A percentile compares a stretch with the other conserved stretches of the same genome.
These are phyloP conservation scores for Limnodromus scolopaceus DNA, from an alignment of 2,797 vertebrate species.

Conservation along the genomic window DNA sequence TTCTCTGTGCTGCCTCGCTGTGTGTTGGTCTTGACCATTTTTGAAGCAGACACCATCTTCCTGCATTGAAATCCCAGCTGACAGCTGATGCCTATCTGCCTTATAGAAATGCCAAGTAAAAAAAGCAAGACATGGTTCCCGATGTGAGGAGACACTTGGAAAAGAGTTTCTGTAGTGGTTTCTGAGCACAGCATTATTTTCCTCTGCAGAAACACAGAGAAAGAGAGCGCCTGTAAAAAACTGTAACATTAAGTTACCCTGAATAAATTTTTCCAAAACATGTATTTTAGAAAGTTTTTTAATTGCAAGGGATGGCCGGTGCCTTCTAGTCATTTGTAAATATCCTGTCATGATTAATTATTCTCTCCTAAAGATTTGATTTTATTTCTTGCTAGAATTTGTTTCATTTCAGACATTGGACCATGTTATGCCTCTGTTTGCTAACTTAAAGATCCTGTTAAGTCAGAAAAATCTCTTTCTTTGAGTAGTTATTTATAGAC, in stretches of 20 bases:
- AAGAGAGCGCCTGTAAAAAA: not conserved
- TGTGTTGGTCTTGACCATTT: not conserved
- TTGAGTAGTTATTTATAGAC: not conserved
- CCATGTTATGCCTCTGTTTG: not conserved
- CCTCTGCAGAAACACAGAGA: not conserved
- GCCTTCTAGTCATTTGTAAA: not conserved
- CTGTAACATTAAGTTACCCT: not conserved
- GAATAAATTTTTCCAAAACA: not conserved
- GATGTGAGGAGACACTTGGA: not conserved
- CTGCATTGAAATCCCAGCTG: not conserved
- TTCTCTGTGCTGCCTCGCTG: not conserved
- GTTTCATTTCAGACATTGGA: not conserved
- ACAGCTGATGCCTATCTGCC: not conserved
- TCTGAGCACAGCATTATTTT: not conserved
- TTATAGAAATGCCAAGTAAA: not conserved
- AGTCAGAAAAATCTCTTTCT: not conserved
- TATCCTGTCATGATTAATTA: not conserved
- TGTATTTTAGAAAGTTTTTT: not conserved
- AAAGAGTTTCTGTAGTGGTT: not conserved
- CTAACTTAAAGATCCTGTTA: not conserved
- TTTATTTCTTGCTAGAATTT: not conserved
- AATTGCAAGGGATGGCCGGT: fast-evolving
- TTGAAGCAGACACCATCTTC: not conserved
- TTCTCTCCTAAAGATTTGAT: not conserved
- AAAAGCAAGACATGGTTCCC: not conserved